Conservation (phyloP, 2,888 invertebrate species). For the Pimpla rufipes region DNA sequence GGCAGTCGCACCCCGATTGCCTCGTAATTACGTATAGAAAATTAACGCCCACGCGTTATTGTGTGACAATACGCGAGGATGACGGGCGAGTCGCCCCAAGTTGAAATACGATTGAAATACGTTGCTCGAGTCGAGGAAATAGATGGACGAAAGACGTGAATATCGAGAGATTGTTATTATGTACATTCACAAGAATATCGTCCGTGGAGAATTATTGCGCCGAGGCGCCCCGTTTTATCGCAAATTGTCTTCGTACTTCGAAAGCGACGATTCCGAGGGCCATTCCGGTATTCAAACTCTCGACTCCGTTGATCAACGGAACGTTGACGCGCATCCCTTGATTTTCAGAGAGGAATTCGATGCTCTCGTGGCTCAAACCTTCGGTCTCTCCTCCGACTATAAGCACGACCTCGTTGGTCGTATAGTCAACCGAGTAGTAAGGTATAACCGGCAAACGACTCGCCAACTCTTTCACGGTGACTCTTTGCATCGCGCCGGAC, state of each 20-base stretch:
- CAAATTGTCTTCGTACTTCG: slow-evolving; percentile 91
- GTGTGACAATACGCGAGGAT: slow-evolving; percentile 4
- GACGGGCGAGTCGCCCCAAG: neutral
- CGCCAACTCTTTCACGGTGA: slow-evolving; percentile 65
- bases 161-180: slow-evolving; percentile 16
- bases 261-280: slow-evolving; percentile 94
- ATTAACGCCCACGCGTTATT: slow-evolving; percentile 39
- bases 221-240: slow-evolving; percentile 61
- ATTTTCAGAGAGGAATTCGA: slow-evolving; percentile 87
- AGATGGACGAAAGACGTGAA: neutral
- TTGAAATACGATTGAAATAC: neutral
- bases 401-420: slow-evolving; percentile 87
- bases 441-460: slow-evolving; percentile 87
- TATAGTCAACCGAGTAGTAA: slow-evolving; percentile 89
- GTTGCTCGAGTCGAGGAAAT: neutral
- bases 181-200: slow-evolving; percentile 18
- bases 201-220: slow-evolving; percentile 6
- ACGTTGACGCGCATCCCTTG: slow-evolving; percentile 91
- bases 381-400: slow-evolving; percentile 96
- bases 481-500: neutral
- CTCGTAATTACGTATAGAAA: slow-evolving; percentile 50
- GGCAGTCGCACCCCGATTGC: slow-evolving; percentile 43
- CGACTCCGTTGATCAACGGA: slow-evolving; percentile 91
- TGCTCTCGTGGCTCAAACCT: slow-evolving; percentile 92
- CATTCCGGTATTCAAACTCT: slow-evolving; percentile 94